phyloP scores from a whole-genome alignment of 2,797 vertebrate genomes.

The Gadopsis bispinosus region DNA sequence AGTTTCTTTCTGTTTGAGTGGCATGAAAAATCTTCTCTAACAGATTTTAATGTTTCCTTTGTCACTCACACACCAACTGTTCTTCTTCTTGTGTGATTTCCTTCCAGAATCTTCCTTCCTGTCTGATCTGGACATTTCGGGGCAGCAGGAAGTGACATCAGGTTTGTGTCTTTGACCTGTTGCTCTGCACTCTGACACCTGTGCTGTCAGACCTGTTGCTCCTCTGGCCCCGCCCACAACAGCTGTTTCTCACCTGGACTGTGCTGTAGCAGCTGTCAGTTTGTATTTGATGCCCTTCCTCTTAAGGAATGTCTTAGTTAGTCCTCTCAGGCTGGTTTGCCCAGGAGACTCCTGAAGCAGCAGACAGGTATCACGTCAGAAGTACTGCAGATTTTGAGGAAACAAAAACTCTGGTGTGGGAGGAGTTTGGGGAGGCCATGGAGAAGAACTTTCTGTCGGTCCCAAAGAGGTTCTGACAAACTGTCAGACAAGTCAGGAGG shows the following conservation, averaged over 20 bases:
- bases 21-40: conserved; percentile 30
- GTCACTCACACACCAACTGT: conserved; percentile 38
- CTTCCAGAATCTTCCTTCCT: conserved; percentile 90
- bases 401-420: no score
- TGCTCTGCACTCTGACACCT: conserved; percentile 4
- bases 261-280: not conserved
- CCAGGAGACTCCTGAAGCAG: no score
- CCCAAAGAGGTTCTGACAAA: no score
- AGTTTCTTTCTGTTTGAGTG: conserved; percentile 10
- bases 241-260: not conserved
- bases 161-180: conserved; percentile 86
- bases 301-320: not conserved
- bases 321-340: no score
- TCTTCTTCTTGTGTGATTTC: conserved; percentile 42
- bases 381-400: no score
- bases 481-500: no score
- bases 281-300: not conserved
- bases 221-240: conserved; percentile 19
- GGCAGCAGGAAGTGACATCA: conserved; percentile 91
- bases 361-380: no score
- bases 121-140: conserved; percentile 91
- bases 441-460: no score
- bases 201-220: not conserved
- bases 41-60: conserved; percentile 56
- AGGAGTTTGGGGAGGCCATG: no score